phyloP scores from a whole-genome alignment of 2,797 vertebrate genomes.

The Remorina albescens region DNA sequence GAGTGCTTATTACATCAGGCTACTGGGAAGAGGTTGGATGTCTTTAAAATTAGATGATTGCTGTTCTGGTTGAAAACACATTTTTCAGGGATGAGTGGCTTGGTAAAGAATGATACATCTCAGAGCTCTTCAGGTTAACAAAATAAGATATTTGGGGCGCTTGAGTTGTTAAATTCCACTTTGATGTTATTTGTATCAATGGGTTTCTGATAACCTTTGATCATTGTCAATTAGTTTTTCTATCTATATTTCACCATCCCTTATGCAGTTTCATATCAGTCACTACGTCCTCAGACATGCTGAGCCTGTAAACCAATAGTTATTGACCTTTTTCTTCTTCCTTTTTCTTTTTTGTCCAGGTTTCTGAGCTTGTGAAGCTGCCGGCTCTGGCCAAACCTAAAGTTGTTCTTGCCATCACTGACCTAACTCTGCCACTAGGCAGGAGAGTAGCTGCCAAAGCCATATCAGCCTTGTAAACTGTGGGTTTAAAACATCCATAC shows the following conservation, averaged over 20 bases:
- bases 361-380: conserved; percentile 96
- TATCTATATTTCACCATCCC: not conserved
- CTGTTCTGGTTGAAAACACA: not conserved
- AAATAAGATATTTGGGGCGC: too few relatives aligned
- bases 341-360: conserved; percentile 85
- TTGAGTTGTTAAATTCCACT: not conserved
- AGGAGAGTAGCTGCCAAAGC: conserved; percentile 97
- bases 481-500: not conserved
- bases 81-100: not conserved
- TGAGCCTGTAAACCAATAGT: not conserved
- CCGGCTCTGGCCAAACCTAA: conserved; percentile 94
- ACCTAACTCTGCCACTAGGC: conserved; percentile 94
- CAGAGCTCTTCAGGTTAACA: too few relatives aligned
- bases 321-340: conserved; percentile 1
- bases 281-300: not conserved
- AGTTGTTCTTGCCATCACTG: conserved; percentile 94
- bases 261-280: not conserved
- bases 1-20: conserved; percentile 29
- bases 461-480: conserved; percentile 88
- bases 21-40: conserved; percentile 9
- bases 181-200: not conserved
- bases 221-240: not conserved
- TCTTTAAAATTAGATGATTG: too few relatives aligned
- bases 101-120: too few relatives aligned
- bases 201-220: not conserved